Conservation (phyloP, 2,113 vertebrate species). For the Prunella fulvescens region DNA sequence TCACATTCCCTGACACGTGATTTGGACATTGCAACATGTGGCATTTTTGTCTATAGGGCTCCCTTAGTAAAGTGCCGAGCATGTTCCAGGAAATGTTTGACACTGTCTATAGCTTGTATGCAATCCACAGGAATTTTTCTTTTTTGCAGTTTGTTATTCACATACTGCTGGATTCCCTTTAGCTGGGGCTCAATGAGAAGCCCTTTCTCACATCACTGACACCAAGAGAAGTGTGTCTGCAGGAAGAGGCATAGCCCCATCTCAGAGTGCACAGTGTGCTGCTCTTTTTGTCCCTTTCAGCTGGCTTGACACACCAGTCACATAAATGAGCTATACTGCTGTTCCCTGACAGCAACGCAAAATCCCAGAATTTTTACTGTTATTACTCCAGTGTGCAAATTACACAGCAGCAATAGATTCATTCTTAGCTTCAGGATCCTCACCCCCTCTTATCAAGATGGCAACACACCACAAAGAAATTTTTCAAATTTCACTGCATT, state of each 20-base stretch:
- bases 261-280: background rate
- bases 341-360: rapidly evolving
- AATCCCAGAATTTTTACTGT: background rate
- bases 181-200: background rate
- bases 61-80: background rate
- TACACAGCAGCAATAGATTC: rapidly evolving
- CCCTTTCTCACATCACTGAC: background rate
- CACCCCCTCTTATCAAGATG: background rate
- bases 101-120: background rate
- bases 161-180: background rate
- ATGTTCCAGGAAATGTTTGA: background rate
- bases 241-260: background rate
- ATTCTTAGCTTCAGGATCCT: background rate
- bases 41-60: background rate
- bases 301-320: background rate
- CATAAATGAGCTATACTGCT: rapidly evolving
- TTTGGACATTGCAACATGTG: background rate
- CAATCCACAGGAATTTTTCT: background rate
- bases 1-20: conserved; percentile 10
- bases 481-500: background rate
- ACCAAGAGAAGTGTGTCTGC: background rate
- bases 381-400: rapidly evolving
- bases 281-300: background rate
- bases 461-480: background rate
- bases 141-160: background rate